A percentile compares a stretch with the other conserved stretches of the same genome.
Conservation (phyloP, 2,113 vertebrate genomes). For the Onychostoma macrolepis region DNA sequence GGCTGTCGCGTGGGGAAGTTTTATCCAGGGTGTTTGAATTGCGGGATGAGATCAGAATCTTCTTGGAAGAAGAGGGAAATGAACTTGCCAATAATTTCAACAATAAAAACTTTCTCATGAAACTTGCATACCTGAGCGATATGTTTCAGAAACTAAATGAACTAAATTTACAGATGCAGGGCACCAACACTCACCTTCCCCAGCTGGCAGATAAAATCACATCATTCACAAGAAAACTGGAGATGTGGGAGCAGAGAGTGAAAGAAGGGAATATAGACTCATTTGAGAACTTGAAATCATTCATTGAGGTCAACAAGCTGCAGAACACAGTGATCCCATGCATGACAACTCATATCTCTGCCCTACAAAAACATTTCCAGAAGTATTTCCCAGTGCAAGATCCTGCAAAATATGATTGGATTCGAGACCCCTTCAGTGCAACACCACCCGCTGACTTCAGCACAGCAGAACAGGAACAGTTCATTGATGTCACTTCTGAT, state of each 20-base stretch:
- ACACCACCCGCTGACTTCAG: too few species aligned
- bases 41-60: conserved; percentile 32
- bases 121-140: conserved; percentile 35
- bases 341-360: too few species aligned
- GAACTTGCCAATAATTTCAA: conserved; percentile 31
- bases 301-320: too few species aligned
- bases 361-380: too few species aligned
- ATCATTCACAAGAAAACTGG: conserved; percentile 49
- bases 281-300: too few species aligned
- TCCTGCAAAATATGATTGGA: too few species aligned
- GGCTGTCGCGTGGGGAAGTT: not conserved
- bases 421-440: too few species aligned
- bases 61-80: conserved; percentile 44
- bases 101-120: conserved; percentile 32
- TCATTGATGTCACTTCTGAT: too few species aligned
- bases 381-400: too few species aligned
- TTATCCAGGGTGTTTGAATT: conserved; percentile 24
- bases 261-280: not conserved
- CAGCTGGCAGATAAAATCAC: conserved; percentile 49
- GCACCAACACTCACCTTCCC: conserved; percentile 40
- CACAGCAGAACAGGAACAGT: too few species aligned
- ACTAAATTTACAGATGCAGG: conserved; percentile 39
- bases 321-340: too few species aligned
- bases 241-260: conserved; percentile 17
- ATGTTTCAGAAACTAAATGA: conserved; percentile 44